Base-by-base conservation (phyloP, 2,113 vertebrate genomes). In the Piaya cayana region DNA sequence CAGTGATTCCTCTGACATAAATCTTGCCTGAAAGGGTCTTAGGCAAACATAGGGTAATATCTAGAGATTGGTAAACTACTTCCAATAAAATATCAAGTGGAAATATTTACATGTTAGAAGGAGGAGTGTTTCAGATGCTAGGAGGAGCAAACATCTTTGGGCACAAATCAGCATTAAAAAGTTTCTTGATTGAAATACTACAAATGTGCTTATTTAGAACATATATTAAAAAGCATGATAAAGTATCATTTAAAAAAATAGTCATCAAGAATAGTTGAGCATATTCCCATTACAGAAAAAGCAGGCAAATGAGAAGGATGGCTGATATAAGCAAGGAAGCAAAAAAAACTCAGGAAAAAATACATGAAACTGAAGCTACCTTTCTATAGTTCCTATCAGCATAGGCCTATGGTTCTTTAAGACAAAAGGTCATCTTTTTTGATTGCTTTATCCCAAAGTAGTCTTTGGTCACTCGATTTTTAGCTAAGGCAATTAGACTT, bases 401-500 rank as follows among this genome's bases (percentile, higher is more conserved):
- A 0, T 23, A 87, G 26, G 7, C 10, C 8, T 56, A 16, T 56
- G 8, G 25, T 30, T 90, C 42, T 81, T 74, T 37, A 74, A 62
- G 42, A 37, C 42, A 86, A 85, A 42, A 4, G 2, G 2, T 74
- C 10, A 64, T 72, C 32, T 91, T 59, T 86, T 45, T 58, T 88
- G 42, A 58, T 67, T 72, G n/a, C 3, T 80, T 88, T 81, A 49
- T 30, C 47, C 27, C 59, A 71, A 82, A 82, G 10, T 90, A 58
- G 30, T 67, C 37, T 64, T 87, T 70, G 52, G 11, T 47, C 53
- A n/a, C 30, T 71, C 27, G 32, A 1, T 62, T 95, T n/a, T 95
- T 93, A 77, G 8, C 39, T 65, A 79, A 76, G 52, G 42, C 25
- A 82, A 75, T 93, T 83, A 70, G 56, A 52, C 34, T 81, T 92